Percentiles rank a stretch among this genome's conserved stretches.
These are phyloP conservation scores for Pedionomus torquatus DNA, from an alignment of 2,113 vertebrate genomes.

Conservation along the genomic window DNA sequence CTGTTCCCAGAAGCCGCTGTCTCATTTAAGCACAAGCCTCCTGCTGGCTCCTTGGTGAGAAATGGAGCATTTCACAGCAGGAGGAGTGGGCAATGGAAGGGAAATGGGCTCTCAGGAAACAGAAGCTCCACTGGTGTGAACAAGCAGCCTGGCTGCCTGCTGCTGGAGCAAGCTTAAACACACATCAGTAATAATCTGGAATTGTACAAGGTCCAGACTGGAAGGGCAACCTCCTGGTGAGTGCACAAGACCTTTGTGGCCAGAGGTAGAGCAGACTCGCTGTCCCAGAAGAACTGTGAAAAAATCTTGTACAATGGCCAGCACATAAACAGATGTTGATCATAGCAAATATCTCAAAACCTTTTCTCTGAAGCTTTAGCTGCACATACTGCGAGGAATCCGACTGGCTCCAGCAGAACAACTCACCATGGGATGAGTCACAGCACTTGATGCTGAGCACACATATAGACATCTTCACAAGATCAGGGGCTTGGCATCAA, in stretches of 20 bases:
- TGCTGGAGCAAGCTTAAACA: conserved; percentile 20
- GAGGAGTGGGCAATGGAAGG: conserved; percentile 11
- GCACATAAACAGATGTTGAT: not conserved
- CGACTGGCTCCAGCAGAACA: not conserved
- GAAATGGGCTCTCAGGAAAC: not conserved
- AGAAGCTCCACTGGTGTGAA: not conserved
- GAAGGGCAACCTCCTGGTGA: not conserved
- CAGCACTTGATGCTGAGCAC: not conserved
- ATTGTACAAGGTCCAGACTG: not conserved
- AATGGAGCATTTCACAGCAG: conserved; percentile 63
- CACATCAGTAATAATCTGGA: not conserved
- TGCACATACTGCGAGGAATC: not conserved
- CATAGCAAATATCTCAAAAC: not conserved
- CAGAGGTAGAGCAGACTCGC: not conserved
- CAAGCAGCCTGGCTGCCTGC: not conserved
- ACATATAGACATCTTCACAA: not conserved
- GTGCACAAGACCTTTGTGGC: not conserved
- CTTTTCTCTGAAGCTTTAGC: not conserved
- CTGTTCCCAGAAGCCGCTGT: not conserved
- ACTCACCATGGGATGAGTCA: not conserved
- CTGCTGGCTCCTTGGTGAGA: conserved; percentile 35
- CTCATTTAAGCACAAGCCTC: conserved; percentile 1
- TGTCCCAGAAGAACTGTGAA: not conserved
- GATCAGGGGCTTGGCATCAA: not conserved
- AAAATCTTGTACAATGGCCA: not conserved